A percentile compares a stretch with the other conserved stretches of the same genome.
phyloP scores from a whole-genome alignment of 2,113 vertebrate species.

The Junco hyemalis region DNA sequence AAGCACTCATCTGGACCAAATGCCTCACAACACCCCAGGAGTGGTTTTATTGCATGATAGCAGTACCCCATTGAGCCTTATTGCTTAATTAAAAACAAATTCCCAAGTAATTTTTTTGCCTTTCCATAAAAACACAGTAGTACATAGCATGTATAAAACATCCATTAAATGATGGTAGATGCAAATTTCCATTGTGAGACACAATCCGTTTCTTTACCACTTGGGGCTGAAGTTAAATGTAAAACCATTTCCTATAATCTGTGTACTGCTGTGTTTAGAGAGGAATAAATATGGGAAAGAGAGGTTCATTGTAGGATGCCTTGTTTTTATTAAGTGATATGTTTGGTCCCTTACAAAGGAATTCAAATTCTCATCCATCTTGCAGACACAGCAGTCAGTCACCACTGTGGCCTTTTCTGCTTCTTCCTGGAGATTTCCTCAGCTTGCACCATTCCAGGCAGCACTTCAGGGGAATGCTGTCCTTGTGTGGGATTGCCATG shows the following conservation, averaged over 20 bases:
- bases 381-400: neutral
- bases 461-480: neutral
- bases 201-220: conserved; percentile 33
- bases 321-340: conserved; percentile 29
- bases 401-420: neutral
- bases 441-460: neutral
- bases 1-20: conserved; percentile 69
- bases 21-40: conserved; percentile 68
- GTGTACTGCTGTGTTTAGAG: conserved; percentile 42
- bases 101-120: conserved; percentile 70
- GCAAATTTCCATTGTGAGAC: conserved; percentile 31
- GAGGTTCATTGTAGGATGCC: conserved; percentile 32
- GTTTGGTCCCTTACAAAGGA: neutral
- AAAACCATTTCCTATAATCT: conserved; percentile 42
- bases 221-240: conserved; percentile 51
- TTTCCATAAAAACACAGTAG: conserved; percentile 63
- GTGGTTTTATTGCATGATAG: conserved; percentile 61
- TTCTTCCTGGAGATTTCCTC: neutral
- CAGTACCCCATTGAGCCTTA: conserved; percentile 70
- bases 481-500: neutral
- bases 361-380: neutral
- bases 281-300: conserved; percentile 29
- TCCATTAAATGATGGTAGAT: conserved; percentile 57
- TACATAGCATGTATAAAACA: conserved; percentile 50
- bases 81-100: conserved; percentile 81